A percentile compares a stretch with the other conserved stretches of the same genome.
phyloP scores from a whole-genome alignment of 2,113 vertebrate species.

The Meleagris gallopavo region DNA sequence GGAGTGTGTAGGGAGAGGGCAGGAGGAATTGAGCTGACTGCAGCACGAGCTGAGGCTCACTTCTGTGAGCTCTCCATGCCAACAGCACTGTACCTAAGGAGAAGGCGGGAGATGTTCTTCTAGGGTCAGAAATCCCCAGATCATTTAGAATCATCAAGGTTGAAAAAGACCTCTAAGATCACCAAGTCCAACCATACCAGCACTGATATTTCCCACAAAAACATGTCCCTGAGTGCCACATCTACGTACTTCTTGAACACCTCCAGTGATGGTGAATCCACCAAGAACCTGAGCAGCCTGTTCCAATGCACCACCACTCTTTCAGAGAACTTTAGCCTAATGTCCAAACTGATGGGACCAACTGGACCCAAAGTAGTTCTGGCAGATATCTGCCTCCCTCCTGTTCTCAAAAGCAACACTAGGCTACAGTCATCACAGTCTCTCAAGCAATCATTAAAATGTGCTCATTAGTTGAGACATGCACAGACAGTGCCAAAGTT shows the following conservation, averaged over 20 bases:
- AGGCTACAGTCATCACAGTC: background rate
- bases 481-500: background rate
- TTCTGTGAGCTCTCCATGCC: fast-evolving
- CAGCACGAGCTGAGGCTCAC: background rate
- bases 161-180: no score
- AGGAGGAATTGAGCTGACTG: background rate
- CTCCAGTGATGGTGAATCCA: no score
- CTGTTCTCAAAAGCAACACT: background rate
- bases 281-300: no score
- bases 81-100: background rate
- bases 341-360: background rate
- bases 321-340: no score
- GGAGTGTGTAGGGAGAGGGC: background rate
- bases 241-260: no score
- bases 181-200: no score
- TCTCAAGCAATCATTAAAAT: background rate
- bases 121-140: background rate
- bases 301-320: no score
- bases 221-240: no score
- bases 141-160: no score
- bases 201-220: no score
- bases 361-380: background rate
- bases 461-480: background rate
- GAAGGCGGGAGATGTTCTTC: background rate
- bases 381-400: background rate